Conservation (phyloP, 2,797 vertebrate genomes). For the Taeniopygia guttata region DNA sequence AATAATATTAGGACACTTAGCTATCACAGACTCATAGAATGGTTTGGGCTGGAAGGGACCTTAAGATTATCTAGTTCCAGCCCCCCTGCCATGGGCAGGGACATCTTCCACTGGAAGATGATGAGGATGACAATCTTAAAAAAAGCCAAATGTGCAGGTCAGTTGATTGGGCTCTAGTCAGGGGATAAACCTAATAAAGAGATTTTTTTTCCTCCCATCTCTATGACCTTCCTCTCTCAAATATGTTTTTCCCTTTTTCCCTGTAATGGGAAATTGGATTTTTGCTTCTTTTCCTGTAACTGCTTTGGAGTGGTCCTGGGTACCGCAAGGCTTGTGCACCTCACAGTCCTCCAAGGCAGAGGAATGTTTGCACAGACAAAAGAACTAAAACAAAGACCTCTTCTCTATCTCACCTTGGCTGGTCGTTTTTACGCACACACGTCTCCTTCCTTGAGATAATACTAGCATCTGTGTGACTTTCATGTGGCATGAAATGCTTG, state of each 20-base stretch:
- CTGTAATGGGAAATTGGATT: not conserved
- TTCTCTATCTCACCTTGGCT: not conserved
- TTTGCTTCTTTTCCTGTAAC: not conserved
- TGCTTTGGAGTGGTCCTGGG: not conserved
- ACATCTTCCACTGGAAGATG: not conserved
- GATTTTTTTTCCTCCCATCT: not conserved
- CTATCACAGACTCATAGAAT: not conserved
- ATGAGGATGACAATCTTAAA: not conserved
- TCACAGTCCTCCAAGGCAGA: not conserved
- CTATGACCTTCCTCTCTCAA: not conserved
- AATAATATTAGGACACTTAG: not conserved
- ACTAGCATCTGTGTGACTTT: not conserved
- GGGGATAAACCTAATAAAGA: not conserved
- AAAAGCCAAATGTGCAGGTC: not conserved
- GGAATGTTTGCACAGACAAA: not conserved
- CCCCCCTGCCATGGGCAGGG: accelerated
- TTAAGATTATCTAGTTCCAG: not conserved
- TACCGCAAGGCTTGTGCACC: not conserved
- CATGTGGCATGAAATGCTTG: not conserved
- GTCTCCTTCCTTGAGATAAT: not conserved
- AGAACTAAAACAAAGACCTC: not conserved
- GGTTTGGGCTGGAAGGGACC: not conserved
- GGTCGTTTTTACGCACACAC: not conserved
- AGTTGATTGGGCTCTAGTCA: not conserved
- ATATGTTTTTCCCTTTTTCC: not conserved